These are phyloP conservation scores for Pollimyrus isidori DNA, from an alignment of 2,113 vertebrate genomes.

Conservation along the genomic window DNA sequence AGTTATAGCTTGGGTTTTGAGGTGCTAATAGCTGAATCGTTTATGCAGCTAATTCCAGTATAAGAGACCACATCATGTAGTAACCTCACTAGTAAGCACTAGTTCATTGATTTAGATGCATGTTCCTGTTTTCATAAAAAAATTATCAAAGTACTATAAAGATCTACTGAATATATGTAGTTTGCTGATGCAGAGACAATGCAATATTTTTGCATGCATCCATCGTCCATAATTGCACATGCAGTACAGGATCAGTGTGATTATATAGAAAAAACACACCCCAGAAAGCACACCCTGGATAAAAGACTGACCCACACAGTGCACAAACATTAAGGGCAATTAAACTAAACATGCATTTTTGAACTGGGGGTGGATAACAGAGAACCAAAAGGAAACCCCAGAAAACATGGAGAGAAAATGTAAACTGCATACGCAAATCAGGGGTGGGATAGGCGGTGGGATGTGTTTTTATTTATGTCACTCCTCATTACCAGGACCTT, in stretches of 20 bases:
- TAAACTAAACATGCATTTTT: neutral
- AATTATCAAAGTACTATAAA: neutral
- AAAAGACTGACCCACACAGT: neutral
- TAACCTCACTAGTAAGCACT: neutral
- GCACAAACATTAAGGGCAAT: neutral
- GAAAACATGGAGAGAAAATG: neutral
- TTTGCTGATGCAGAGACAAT: neutral
- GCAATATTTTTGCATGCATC: neutral
- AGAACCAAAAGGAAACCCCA: neutral
- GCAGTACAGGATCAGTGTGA: neutral
- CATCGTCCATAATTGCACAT: neutral
- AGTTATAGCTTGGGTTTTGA: neutral
- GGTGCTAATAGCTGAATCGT: neutral
- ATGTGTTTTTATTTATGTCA: neutral
- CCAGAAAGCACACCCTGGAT: neutral
- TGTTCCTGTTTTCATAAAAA: neutral
- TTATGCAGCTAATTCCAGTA: neutral
- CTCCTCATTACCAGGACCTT: neutral
- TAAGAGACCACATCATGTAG: neutral
- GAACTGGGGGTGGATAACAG: neutral
- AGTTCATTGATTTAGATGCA: neutral
- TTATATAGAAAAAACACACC: neutral
- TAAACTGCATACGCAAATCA: neutral
- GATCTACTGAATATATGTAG: neutral
- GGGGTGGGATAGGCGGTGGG: too few species aligned